Base-by-base conservation (phyloP, 2,113 vertebrate genomes). In the Poecile atricapillus region DNA sequence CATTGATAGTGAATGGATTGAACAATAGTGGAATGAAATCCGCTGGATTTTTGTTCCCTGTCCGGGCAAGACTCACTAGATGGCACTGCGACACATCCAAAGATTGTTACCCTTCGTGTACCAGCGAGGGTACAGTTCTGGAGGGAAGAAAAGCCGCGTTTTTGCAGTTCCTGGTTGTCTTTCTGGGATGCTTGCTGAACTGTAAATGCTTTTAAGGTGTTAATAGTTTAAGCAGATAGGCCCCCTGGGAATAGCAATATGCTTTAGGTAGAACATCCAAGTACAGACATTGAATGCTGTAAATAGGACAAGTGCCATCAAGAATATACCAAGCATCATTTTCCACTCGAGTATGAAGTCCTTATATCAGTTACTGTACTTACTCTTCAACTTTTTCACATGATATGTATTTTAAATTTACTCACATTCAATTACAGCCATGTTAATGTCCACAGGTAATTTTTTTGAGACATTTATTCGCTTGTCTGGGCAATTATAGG, bases 81-180 rank as follows among this genome's bases (percentile, higher is more conserved):
- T 94, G 91, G 93, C 93, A 75, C 77, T 95, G 89, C 37, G 64
- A 84, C 41, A 90, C 49, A 52, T 3, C 5, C 65, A 39, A 15
- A 91, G n/a, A 11, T 23, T 23, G 2, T 14, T 59, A 25, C 64
- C 41, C 17, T 22, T 4, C 1, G 8, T 0, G 12, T 10, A 35
- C 5, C 4, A 71, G 33, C 2, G 0, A 35, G 50, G 24, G 50
- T 47, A 9, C 3, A 21, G 55, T 44, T 37, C 39, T 3, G 1
- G 28, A 50, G n/a, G 20, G 55, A 71, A 50, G 39, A 63, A 87
- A 55, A 87, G 19, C 17, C 53, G 53, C 22, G 4, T 63, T 58
- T 83, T 35, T 47, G 33, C 30, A 59, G 19, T 15, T 69, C 24
- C 11, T 28, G 50, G 14, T 8, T 78, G 13, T 41, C 53, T 70